Base-by-base conservation (phyloP, 2,113 vertebrate species). In the Corvus moneduloides region DNA sequence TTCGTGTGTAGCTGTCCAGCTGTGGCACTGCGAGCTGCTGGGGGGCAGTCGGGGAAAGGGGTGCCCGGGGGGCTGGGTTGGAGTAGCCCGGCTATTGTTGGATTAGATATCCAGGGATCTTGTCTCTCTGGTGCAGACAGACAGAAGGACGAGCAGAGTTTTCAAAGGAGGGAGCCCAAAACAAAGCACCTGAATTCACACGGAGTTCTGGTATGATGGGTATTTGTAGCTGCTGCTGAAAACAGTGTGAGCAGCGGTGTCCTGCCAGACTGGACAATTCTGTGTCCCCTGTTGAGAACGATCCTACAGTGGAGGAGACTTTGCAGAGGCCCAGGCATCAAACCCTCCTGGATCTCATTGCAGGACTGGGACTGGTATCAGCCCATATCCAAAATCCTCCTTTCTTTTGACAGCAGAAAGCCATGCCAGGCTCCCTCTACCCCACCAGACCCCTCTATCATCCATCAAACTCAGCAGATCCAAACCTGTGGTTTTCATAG, bases 191-290 rank as follows among this genome's bases (percentile, higher is more conserved):
- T 63, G 64, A 46, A 62, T 43, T 46, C 55, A 33, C 30, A 51
- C 0, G 1, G 33, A 39, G 35, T 83, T 95, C 64, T 76, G 21
- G 55, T 66, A 58, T 3, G 20, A 19, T 0, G 0, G 33, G 12
- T n/a, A 48, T 58, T 83, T 93, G 54, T 16, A 61, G 62, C 32
- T 85, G 68, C 44, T 61, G 67, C 37, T 82, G 74, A 75, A 71
- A 90, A 27, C 61, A 21, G 18, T 7, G 44, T 26, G 33, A 89
- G 39, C 32, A 32, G 41, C 4, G 14, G 16, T 54, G 81, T 73
- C 69, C 74, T 69, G 37, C 41, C 56, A 82, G 44, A 8, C n/a
- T n/a, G 66, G 41, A 78, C 19, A 73, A 11, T 56, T 68, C 37
- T 56, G 22, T 22, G 30, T 27, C 37, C 18, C 9, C 23, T 51